Base-by-base conservation (phyloP, 2,113 vertebrate species). In the Limanda limanda region DNA sequence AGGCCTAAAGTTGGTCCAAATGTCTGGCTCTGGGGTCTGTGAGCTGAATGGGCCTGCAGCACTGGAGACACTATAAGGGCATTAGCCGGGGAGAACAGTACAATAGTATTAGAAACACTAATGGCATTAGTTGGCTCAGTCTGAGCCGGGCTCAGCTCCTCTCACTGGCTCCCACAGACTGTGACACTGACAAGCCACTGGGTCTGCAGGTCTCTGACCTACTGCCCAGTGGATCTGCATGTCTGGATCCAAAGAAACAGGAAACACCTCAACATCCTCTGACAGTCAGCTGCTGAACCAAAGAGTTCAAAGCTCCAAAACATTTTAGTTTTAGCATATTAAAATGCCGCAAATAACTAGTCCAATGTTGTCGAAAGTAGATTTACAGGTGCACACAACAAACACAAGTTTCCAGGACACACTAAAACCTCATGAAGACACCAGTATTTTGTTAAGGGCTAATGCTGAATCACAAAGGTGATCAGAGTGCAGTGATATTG, bases 1-100 rank as follows among this genome's bases (percentile, higher is more conserved):
- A 91, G 81, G 86, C 83, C 61, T 90, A 89, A 91, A 93, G 89
- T 92, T 91, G 88, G 82, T 92, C 90, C 85, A 89, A 92, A 89
- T 85, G 83, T 92, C 82, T 89, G 88, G 85, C 88, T 68, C 85
- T 58, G 78, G 87, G 88, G 78, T 86, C 42, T 68, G 65, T 51
- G 76, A 37, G 25, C 65, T 91, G 84, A 91, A 92, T 83, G 83
- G 79, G 27, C 59, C 80, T 1, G 21, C 69, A 47, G 85, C 85
- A 71, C 76, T 71, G 69, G 85, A 88, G 78, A 81, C 87, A 59
- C 73, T 84, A 88, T 90, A 90, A 92, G 90, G 91, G 88, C 72
- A 85, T 92, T 88, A 90, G 81, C 86, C 83, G 10, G 72, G 80
- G 89, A 86, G 85, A 77, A 67, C 76, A 75, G 68, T 40, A 92